Percentiles rank a stretch among this genome's conserved stretches.
Conservation (phyloP, 2,797 vertebrate genomes). For the Graptemys geographica region DNA sequence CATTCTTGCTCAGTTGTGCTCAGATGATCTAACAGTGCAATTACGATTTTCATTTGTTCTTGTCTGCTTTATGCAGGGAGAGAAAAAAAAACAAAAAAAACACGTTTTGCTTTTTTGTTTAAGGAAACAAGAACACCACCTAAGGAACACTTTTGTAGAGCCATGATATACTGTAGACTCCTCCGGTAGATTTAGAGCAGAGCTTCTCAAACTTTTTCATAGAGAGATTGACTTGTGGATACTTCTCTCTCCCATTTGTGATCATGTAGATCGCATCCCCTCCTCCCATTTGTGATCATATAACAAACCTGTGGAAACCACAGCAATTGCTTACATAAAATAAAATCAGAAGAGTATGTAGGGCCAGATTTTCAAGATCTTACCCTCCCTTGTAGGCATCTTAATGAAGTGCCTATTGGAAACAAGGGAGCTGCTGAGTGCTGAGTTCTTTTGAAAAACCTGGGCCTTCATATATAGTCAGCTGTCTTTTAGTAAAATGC, state of each 20-base stretch:
- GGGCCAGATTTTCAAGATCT: not conserved
- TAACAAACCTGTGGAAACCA: not conserved
- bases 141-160: slow-evolving; percentile 51
- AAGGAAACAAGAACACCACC: slow-evolving; percentile 72
- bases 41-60: slow-evolving; percentile 76
- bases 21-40: slow-evolving; percentile 70
- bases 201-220: slow-evolving; percentile 27
- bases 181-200: not conserved
- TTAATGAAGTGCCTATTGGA: not conserved
- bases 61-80: slow-evolving; percentile 71
- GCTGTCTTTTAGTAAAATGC: not conserved
- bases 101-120: slow-evolving; percentile 82
- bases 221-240: not conserved
- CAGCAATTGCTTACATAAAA: not conserved
- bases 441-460: slow-evolving; percentile 4
- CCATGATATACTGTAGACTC: slow-evolving; percentile 9
- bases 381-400: not conserved
- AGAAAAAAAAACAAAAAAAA: slow-evolving; percentile 23
- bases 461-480: not conserved
- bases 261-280: too few species aligned
- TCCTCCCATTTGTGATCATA: not conserved
- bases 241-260: not conserved
- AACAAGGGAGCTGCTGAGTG: not conserved
- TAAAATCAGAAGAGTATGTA: not conserved
- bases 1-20: slow-evolving; percentile 71